phyloP scores from a whole-genome alignment of 2,888 invertebrate genomes.

The Ennomos fuscantarius region DNA sequence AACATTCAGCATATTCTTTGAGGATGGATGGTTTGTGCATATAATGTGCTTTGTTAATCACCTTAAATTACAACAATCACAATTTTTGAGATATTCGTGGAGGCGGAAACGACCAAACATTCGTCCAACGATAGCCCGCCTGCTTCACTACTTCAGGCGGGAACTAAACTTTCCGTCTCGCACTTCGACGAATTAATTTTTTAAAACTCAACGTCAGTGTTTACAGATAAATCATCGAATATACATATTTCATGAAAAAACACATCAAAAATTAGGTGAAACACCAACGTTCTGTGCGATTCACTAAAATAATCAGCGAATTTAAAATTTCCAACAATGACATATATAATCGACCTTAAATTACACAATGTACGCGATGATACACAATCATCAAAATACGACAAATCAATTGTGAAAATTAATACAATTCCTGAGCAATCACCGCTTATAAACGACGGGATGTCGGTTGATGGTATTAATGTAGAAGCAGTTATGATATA shows the following conservation, averaged over 20 bases:
- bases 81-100: conserved; percentile 56
- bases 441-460: conserved; percentile 49
- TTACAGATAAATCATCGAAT: conserved; percentile 78
- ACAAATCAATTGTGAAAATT: conserved; percentile 58
- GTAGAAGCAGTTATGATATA: conserved; percentile 67
- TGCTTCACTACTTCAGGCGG: conserved; percentile 31
- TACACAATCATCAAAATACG: conserved; percentile 69
- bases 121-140: conserved; percentile 27
- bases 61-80: conserved; percentile 80
- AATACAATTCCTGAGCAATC: conserved; percentile 84
- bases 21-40: conserved; percentile 85
- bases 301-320: conserved; percentile 76
- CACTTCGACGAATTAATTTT: conserved; percentile 60
- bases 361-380: conserved; percentile 63
- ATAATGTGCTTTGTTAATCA: conserved; percentile 79
- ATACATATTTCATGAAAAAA: conserved; percentile 78
- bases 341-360: conserved; percentile 63
- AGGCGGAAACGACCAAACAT: conserved; percentile 40
- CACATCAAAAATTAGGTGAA: conserved; percentile 83
- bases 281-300: conserved; percentile 84
- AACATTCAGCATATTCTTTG: conserved; percentile 79
- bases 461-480: conserved; percentile 54
- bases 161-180: conserved; percentile 38
- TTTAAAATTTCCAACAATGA: conserved; percentile 68
- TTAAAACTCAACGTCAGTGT: conserved; percentile 75